Evolutionary conservation across 2,888 invertebrate genomes (phyloP).

Genomic region (Drosophila imparisetae): DNA sequence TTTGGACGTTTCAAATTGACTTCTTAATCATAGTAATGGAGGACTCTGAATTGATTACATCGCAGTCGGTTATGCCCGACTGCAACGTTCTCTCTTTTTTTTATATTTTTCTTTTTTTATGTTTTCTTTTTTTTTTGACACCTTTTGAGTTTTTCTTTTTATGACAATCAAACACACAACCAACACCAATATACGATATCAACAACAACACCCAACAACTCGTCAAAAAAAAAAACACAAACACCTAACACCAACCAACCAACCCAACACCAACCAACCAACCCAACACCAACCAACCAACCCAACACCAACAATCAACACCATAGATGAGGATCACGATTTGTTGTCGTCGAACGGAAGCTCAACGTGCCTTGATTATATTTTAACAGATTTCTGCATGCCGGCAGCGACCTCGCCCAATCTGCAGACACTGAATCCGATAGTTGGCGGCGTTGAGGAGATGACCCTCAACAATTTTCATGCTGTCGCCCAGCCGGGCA

Average conservation of each 20-base stretch:
- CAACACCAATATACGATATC: conserved; percentile 1
- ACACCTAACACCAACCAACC: conserved; percentile 1
- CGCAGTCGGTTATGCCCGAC: no score
- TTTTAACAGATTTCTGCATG: conserved; percentile 87
- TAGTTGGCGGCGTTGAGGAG: conserved; percentile 84
- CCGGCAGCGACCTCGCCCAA: conserved; percentile 88
- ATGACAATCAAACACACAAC: conserved; percentile 6
- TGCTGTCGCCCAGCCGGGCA: conserved; percentile 84
- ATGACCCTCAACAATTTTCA: conserved; percentile 84
- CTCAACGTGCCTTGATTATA: conserved; percentile 87
- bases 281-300: conserved; percentile 15
- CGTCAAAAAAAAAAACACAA: background rate
- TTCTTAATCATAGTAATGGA: no score
- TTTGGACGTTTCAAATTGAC: no score
- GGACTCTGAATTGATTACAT: no score
- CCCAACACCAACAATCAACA: conserved; percentile 10
- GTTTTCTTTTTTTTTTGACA: conserved; percentile 26
- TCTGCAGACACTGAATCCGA: conserved; percentile 84
- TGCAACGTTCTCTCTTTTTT: background rate
- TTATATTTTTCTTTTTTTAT: background rate
- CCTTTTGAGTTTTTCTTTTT: conserved; percentile 42
- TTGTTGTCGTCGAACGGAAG: conserved; percentile 87
- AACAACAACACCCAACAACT: background rate
- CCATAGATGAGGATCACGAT: conserved; percentile 84
- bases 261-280: conserved; percentile 23